Evolutionary conservation across 2,113 vertebrate species (phyloP), one percentile per base, ranked within the genome.

Genomic region (Gopherus flavomarginatus): DNA sequence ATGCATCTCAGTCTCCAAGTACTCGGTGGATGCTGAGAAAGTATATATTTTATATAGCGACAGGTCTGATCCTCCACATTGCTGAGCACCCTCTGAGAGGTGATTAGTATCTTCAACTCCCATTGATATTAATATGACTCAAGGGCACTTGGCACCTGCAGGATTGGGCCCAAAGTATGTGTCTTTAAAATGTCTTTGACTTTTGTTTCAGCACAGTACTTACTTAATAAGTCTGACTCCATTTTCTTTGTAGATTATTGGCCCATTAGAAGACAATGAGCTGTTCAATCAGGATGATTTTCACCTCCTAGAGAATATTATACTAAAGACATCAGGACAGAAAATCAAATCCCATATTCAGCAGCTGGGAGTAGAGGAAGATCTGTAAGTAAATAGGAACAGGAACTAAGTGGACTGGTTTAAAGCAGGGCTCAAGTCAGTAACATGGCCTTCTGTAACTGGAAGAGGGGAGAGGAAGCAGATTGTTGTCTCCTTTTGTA

Each of bases 201-300:
- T 92, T 72, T 80, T 83, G 7, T 85, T 95, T 94, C 85, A 24
- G 2, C n/a, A 38, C n/a, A 69, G 44, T 29, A 19, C 92, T 94
- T 79, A 88, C 16, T 12, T 75, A 29, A n/a, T 83, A 50, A 78
- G 78, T 31, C 75, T 54, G 8, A 35, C 87, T 19, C 7, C 62
- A 1, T 27, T 53, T 86, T 77, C 86, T 84, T 87, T 49, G 38
- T 97, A 99, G 99, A 98, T 99, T 93, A 99, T 99, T 90, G 99
- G 99, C 54, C 99, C 99, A 0, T 97, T 99, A 93, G 98, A 99
- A 57, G 98, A 99, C 35, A 97, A 96, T 11, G 99, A 99, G 97
- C 98, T 99, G 94, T 99, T 99, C 97, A 99, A 99, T 96, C 99
- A 99, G 94, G 99, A 99, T 3, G 99, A 99, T 97, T 99, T 99